Conservation (phyloP, 2,888 invertebrate species). For the Stenodema calcarata region DNA sequence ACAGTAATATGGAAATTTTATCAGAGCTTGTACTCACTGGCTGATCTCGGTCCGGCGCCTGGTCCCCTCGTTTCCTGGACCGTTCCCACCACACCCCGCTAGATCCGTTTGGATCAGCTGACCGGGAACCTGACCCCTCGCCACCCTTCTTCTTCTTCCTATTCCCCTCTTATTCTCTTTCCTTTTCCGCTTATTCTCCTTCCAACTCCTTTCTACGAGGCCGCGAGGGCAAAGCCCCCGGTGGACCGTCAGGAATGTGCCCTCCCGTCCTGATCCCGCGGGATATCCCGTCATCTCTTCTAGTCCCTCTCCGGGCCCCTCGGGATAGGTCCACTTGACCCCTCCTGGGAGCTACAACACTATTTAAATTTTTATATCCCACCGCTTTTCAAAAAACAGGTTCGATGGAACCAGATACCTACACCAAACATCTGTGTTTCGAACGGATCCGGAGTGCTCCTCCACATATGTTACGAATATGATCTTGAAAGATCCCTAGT, state of each 20-base stretch:
- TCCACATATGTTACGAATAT: background rate
- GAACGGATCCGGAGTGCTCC: background rate
- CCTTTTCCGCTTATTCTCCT: background rate
- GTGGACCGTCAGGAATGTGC: slow-evolving; percentile 20
- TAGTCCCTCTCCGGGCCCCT: background rate
- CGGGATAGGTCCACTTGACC: background rate
- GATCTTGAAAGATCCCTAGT: too few species aligned
- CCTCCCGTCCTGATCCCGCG: background rate
- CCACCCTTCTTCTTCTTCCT: background rate
- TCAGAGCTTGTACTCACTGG: too few species aligned
- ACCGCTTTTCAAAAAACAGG: background rate
- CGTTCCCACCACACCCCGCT: background rate
- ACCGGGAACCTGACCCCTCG: background rate
- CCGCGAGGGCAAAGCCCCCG: slow-evolving; percentile 23
- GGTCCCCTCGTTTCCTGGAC: background rate
- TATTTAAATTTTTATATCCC: background rate
- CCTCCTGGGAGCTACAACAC: background rate
- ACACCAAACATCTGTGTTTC: background rate
- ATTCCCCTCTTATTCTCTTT: background rate
- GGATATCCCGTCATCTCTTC: background rate
- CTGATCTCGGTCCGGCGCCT: too few species aligned
- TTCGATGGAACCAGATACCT: background rate
- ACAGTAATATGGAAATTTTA: too few species aligned
- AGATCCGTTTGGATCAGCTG: background rate
- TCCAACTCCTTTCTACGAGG: background rate